A percentile compares a stretch with the other conserved stretches of the same genome.
Conservation (phyloP, 2,888 invertebrate species). For the Luperina nickerlii region DNA sequence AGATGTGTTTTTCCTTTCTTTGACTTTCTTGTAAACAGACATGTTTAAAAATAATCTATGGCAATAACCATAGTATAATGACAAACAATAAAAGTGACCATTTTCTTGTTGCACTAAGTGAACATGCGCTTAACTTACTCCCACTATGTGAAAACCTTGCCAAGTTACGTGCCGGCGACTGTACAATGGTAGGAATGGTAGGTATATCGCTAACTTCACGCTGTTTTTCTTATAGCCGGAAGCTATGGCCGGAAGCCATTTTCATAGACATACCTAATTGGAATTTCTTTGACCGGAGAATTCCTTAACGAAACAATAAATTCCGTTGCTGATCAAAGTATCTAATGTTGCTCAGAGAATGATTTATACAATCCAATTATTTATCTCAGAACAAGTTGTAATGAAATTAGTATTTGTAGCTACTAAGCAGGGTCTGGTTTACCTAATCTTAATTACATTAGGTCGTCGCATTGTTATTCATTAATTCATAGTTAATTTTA, state of each 20-base stretch:
- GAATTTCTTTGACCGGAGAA: conserved; percentile 72
- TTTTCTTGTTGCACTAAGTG: too few species aligned
- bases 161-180: too few species aligned
- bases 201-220: conserved; percentile 32
- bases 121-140: too few species aligned
- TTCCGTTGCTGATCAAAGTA: conserved; percentile 72
- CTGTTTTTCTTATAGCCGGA: conserved; percentile 52
- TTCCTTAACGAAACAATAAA: conserved; percentile 77
- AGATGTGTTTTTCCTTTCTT: too few species aligned
- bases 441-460: conserved; percentile 54
- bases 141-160: too few species aligned
- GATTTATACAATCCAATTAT: conserved; percentile 65
- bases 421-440: conserved; percentile 46
- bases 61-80: too few species aligned
- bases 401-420: conserved; percentile 45
- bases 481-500: conserved; percentile 36
- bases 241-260: conserved; percentile 61
- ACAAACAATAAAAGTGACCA: too few species aligned
- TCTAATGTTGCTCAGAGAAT: conserved; percentile 57
- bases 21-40: too few species aligned
- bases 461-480: conserved; percentile 25
- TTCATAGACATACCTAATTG: conserved; percentile 62
- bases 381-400: conserved; percentile 57
- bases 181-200: too few species aligned
- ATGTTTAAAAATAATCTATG: too few species aligned